These are phyloP conservation scores for Chromobotia macracanthus DNA, from an alignment of 2,797 vertebrate genomes.

Conservation along the genomic window DNA sequence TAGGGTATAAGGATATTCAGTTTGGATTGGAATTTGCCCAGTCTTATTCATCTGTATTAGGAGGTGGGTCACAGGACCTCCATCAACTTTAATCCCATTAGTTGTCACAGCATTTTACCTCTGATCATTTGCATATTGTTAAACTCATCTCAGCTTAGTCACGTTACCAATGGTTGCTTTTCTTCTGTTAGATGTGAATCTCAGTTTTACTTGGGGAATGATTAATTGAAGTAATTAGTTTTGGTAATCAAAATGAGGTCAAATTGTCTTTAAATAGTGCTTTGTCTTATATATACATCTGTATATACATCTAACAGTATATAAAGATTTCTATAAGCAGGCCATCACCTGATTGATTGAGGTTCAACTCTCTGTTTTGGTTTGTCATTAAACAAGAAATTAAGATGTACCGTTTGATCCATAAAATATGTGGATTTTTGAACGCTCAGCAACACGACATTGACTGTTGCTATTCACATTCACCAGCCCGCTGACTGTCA, in stretches of 20 bases:
- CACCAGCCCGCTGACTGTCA: slow-evolving; percentile 17
- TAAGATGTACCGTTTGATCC: slow-evolving; percentile 1
- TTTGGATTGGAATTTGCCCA: too few species aligned
- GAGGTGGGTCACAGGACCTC: too few species aligned
- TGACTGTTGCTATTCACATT: neutral
- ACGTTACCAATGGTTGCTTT: too few species aligned
- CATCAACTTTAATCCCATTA: too few species aligned
- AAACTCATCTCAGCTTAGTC: too few species aligned
- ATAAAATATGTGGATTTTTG: slow-evolving; percentile 11
- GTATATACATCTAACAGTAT: neutral
- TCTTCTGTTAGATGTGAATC: too few species aligned
- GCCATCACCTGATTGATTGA: neutral
- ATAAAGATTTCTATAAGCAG: neutral
- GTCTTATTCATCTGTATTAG: too few species aligned
- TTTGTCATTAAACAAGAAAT: neutral
- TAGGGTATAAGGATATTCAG: too few species aligned
- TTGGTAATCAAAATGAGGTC: neutral
- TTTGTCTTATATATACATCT: neutral
- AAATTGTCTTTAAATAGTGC: neutral
- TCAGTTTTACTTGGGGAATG: too few species aligned
- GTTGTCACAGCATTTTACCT: too few species aligned
- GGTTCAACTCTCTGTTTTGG: neutral
- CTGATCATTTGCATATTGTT: too few species aligned
- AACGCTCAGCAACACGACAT: neutral
- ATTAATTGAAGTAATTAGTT: neutral